These are phyloP conservation scores for Leptinotarsa tumamoca DNA, from an alignment of 2,888 invertebrate species.

Conservation along the genomic window DNA sequence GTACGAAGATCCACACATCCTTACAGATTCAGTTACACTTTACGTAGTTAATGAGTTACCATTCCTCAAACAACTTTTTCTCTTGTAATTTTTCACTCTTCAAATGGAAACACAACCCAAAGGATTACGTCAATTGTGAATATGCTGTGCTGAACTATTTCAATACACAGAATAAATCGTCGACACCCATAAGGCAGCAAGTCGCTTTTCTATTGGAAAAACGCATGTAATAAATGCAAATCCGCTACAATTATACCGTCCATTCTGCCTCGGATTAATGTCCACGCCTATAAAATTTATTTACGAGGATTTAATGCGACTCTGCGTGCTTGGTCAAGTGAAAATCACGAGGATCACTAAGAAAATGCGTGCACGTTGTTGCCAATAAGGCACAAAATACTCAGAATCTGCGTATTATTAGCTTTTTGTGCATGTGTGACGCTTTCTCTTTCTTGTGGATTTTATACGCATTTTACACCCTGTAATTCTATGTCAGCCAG, in stretches of 20 bases:
- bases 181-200: slow-evolving; percentile 40
- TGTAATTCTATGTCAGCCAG: too few relatives aligned
- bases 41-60: too few relatives aligned
- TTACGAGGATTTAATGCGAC: slow-evolving; percentile 12
- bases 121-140: neutral
- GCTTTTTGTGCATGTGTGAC: too few relatives aligned
- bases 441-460: too few relatives aligned
- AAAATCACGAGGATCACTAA: slow-evolving; percentile 10
- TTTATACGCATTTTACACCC: too few relatives aligned
- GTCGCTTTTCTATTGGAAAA: slow-evolving; percentile 40
- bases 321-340: slow-evolving; percentile 8
- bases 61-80: too few relatives aligned
- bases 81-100: too few relatives aligned
- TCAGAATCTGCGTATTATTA: too few relatives aligned
- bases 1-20: too few relatives aligned
- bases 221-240: slow-evolving; percentile 39
- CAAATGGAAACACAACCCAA: neutral
- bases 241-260: slow-evolving; percentile 36
- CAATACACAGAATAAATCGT: slow-evolving; percentile 20
- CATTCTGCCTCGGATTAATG: slow-evolving; percentile 32
- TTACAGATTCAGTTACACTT: too few relatives aligned
- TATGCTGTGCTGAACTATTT: neutral
- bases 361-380: neutral
- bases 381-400: too few relatives aligned
- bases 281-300: slow-evolving; percentile 33